A percentile compares a stretch with the other conserved stretches of the same genome.
Conservation (phyloP, 1,140 invertebrate species). For the Camponotus vicinus region DNA sequence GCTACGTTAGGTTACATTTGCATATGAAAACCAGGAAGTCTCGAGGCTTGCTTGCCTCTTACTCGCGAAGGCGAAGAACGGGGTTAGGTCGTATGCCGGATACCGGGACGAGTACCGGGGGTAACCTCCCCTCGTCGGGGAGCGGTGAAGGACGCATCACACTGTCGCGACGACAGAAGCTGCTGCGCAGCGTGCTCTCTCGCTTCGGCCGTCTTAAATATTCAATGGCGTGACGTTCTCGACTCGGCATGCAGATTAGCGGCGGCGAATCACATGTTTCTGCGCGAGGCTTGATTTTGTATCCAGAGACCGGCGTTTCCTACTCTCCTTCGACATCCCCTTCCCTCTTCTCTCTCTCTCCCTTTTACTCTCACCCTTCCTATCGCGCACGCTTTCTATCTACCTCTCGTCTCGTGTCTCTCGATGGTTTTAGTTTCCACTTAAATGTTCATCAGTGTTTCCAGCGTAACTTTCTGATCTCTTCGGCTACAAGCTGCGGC, state of each 20-base stretch:
- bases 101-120: conserved; percentile 37
- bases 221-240: conserved; percentile 84
- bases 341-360: background rate
- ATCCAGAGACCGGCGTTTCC: conserved; percentile 71
- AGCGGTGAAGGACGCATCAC: conserved; percentile 8
- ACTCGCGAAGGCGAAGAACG: conserved; percentile 79
- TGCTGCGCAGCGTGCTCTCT: conserved; percentile 62
- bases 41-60: conserved; percentile 82
- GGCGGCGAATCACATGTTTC: conserved; percentile 81
- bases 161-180: conserved; percentile 27
- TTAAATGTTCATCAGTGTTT: conserved; percentile 51
- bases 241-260: conserved; percentile 84
- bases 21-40: conserved; percentile 85
- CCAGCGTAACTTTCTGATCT: conserved; percentile 52
- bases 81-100: conserved; percentile 77
- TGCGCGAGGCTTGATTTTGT: conserved; percentile 79
- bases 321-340: background rate
- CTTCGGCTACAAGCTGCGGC: conserved; percentile 23
- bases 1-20: conserved; percentile 77
- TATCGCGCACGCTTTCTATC: conserved; percentile 11
- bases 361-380: background rate
- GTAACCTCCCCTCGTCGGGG: background rate
- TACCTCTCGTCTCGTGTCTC: background rate
- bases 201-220: conserved; percentile 83
- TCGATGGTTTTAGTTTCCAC: conserved; percentile 37